Base-by-base conservation (phyloP, 1,140 invertebrate genomes). In the Drosophila pandora region DNA sequence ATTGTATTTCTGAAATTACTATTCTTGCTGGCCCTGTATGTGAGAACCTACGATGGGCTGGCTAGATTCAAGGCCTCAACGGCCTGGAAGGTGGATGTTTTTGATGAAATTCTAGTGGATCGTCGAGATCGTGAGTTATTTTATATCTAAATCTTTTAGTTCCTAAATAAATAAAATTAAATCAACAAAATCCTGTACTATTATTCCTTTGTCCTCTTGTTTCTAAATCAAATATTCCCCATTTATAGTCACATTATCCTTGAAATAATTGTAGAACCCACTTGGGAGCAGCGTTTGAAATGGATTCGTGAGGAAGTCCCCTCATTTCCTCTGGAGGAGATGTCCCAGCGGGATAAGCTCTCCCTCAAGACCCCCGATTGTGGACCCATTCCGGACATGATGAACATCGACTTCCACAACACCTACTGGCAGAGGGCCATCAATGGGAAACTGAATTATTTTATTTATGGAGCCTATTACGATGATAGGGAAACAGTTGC, bases 381-480 rank as follows among this genome's bases (percentile, higher is more conserved):
- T 48, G 89, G 62, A 0, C 37, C 10, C 1, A 70, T 69, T 0
- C 76, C 89, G 1, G 21, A 63, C 23, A 2, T 81, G 1, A 13
- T 50, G 34, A 52, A 67, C 10, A 79, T 90, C 9, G 69, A 78
- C 0, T 90, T 83, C 9, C 82, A 89, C 53, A 90, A 90, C 30
- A 68, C 85, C n/a, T 89, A 83, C 23, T 97, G 96, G 96, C 96
- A 98, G 91, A 95, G 94, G 7, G 78, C 97, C 45, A 93, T 93
- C 52, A 94, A 95, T 1, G 93, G 92, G 5, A 96, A 97, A 75
- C 95, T 96, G 1, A 96, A 96, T 0, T 97, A 97, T 79, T 96
- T 97, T 64, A 88, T 98, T 3, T 98, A 96, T 85, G 96, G 96
- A 1, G 97, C 97, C 2, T 98, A 97, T 90, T 95, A 96, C 79